These are phyloP conservation scores for Neolamprologus longior DNA, from an alignment of 2,113 vertebrate species.

Conservation along the genomic window DNA sequence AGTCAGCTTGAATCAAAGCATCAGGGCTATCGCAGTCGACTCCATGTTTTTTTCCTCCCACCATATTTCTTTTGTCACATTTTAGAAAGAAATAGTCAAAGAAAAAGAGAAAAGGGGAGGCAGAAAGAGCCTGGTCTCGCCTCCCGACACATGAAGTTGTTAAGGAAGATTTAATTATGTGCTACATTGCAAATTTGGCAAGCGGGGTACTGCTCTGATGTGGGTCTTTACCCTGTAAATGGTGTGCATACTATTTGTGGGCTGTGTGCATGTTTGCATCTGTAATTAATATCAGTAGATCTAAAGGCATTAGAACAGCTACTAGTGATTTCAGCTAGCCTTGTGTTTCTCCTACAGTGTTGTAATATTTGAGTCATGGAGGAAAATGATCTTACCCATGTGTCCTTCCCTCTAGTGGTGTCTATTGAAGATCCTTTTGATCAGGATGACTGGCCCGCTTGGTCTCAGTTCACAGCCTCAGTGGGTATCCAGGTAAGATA, in stretches of 20 bases:
- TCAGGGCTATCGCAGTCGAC: neutral
- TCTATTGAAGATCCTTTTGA: constrained; percentile 94
- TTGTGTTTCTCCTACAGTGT: neutral
- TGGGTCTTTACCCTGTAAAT: constrained; percentile 31
- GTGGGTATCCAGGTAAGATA: constrained; percentile 79
- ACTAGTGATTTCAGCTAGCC: neutral
- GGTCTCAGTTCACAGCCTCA: constrained; percentile 85
- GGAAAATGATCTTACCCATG: neutral
- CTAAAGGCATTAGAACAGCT: neutral
- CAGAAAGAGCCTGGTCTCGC: neutral
- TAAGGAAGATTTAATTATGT: constrained; percentile 52
- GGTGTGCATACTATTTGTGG: neutral
- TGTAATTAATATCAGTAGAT: neutral
- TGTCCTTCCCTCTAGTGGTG: constrained; percentile 72
- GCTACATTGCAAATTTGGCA: constrained; percentile 29
- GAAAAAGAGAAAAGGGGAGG: neutral
- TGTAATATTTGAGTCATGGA: neutral
- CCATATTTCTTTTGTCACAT: neutral
- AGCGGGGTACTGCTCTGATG: neutral
- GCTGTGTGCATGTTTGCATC: neutral
- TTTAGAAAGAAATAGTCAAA: neutral
- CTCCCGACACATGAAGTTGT: neutral
- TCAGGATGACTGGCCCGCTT: constrained; percentile 91
- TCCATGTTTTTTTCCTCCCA: neutral
- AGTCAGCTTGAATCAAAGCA: neutral